Evolutionary conservation across 2,888 invertebrate species (phyloP), one percentile per base, ranked within the genome.

Genomic region (Chymomyza fuscimana): DNA sequence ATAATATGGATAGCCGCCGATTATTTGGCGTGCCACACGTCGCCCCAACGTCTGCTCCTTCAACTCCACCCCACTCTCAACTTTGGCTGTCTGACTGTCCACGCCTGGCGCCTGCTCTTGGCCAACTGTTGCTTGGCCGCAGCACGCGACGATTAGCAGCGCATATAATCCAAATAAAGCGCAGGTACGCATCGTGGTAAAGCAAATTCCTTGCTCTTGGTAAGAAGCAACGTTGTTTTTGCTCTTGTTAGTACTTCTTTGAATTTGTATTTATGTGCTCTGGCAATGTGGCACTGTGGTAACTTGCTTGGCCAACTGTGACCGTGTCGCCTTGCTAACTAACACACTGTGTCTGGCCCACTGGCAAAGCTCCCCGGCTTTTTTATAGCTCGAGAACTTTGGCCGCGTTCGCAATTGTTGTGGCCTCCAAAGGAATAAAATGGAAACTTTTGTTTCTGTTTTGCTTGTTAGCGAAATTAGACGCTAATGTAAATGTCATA

Each of bases 401-500:
- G 25, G 32, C 46, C 16, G 22, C n/a, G 10, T 40, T 46, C 40
- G 40, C 40, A 46, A 46, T 46, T 46, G 40, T 46, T 46, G 40
- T 46, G 12, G 40, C 40, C 40, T 2, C n/a, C 40, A 9, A 36
- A 65, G 40, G 79, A 84, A 89, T 85, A 77, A 85, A 88, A 86
- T 80, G 79, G 81, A 89, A 86, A 89, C 85, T 89, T 86, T 86
- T 84, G 83, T 84, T 87, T 79, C 65, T 58, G 64, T 32, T 65
- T 50, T 63, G 63, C 89, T 85, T 87, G 86, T 89, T 85, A 80
- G 79, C 89, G 71, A 87, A 86, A 88, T 88, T 78, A 87, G 86
- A 87, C 88, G 85, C 89, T 89, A 88, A 89, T 89, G 89, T 87
- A 87, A 88, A 86, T 72, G 86, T 83, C 86, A 81, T 89, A 86